These are phyloP conservation scores for Zeus faber DNA, from an alignment of 2,113 vertebrate species.

Conservation along the genomic window DNA sequence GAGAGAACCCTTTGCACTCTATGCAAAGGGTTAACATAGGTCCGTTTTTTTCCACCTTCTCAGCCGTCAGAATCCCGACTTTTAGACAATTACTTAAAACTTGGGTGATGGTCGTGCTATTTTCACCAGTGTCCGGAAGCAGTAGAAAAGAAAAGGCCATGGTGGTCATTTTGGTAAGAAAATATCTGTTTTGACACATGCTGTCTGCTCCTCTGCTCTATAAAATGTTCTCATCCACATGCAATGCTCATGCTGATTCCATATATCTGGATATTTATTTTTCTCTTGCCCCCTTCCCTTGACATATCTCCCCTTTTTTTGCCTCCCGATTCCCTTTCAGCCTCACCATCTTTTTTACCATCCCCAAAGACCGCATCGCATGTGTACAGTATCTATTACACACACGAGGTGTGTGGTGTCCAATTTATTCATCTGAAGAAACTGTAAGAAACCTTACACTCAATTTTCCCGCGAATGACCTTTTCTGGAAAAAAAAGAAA, in stretches of 20 bases:
- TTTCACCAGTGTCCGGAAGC: conserved; percentile 2
- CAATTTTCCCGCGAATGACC: conserved; percentile 50
- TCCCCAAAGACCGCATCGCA: neutral
- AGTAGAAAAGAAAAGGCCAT: too few species aligned
- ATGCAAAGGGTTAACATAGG: too few species aligned
- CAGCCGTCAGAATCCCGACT: too few species aligned
- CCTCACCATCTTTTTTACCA: conserved; percentile 27
- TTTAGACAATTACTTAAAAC: too few species aligned
- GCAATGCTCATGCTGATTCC: neutral
- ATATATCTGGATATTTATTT: too few species aligned
- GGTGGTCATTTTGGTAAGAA: neutral
- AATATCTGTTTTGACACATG: neutral
- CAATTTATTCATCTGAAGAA: conserved; percentile 53
- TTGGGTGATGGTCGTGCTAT: neutral
- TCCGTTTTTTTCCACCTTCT: neutral
- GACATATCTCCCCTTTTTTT: neutral
- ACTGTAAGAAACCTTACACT: conserved; percentile 44
- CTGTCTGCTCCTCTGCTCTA: too few species aligned
- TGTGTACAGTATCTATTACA: conserved; percentile 29
- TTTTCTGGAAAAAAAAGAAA: conserved; percentile 34
- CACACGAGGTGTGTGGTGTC: conserved; percentile 19
- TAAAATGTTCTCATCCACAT: neutral
- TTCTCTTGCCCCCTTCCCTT: neutral
- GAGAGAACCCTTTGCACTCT: too few species aligned
- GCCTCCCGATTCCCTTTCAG: neutral